Evolutionary conservation across 2,888 invertebrate genomes (phyloP), one percentile per base, ranked within the genome.

Genomic region (Synanthedon tipuliformis): DNA sequence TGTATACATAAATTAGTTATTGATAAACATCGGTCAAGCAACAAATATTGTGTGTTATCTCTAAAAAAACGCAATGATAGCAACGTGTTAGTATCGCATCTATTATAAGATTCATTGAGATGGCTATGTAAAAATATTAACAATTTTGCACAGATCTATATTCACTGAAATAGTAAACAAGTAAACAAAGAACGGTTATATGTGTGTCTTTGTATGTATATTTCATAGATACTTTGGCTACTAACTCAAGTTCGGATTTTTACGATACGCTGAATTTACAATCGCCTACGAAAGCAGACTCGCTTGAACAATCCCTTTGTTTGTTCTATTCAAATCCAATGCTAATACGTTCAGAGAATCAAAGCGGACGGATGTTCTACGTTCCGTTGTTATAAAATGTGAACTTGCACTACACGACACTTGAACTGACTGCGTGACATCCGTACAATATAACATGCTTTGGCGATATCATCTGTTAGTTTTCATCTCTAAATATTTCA

Each of bases 241-340:
- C 63, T 65, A 62, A 61, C 58, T 66, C 61, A 59, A 61, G 64
- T 61, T 64, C 59, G 69, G 66, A 81, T 78, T 84, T 84, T 84
- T 82, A 81, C 81, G 78, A 85, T 81, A 78, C 78, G 75, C 75
- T 79, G 81, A 82, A 80, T 84, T 80, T 77, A 82, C 82, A 84
- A 85, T 81, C 78, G 84, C 84, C 83, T 83, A 79, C 84, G 82
- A 85, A 84, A 82, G 82, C 83, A 81, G 73, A 81, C 73, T 78
- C 81, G 81, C 85, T 83, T 71, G 80, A 81, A 71, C 81, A 84
- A 83, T 81, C 84, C 86, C 81, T 84, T 86, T 85, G 84, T 85
- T 85, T 85, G 86, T 86, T 79, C 83, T 84, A 86, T 86, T 86
- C 86, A 86, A 86, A 86, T 86, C 71, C 78, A 77, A 85, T 85